Base-by-base conservation (phyloP, 2,888 invertebrate genomes). In the Epinotia brunnichana region DNA sequence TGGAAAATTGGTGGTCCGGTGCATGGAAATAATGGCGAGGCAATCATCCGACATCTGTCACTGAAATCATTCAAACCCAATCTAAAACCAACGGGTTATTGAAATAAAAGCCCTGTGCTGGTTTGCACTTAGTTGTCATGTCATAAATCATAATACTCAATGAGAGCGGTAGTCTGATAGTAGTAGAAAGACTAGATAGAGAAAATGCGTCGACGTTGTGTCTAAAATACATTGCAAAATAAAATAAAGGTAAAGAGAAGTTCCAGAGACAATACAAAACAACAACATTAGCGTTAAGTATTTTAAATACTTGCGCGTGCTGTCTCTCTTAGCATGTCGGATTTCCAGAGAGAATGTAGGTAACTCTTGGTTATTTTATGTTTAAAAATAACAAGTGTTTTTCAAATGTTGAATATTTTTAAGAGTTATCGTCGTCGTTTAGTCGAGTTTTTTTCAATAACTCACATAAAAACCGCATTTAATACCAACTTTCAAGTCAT, bases 1-100 rank as follows among this genome's bases (percentile, higher is more conserved):
- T 82, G 75, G 81, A 85, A 87, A 85, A 82, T 78, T 80, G 76
- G 82, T 76, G 83, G 81, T 81, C 74, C 73, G 76, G 67, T 64
- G 17, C 17, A 69, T 77, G 79, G 79, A 78, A 77, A 76, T 79
- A 81, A 83, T 75, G 78, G 76, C 74, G 80, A 24, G 44, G 44
- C 56, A 62, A 69, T 56, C 62, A 80, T 77, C 76, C 76, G 77
- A 77, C 79, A 82, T 84, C 79, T 74, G 79, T 76, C 76, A 81
- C 78, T 61, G 39, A 80, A 82, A 83, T 82, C 80, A 78, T 80
- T 75, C 80, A 82, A 84, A 84, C 79, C 80, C 81, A 86, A 87
- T 86, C 82, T 80, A 83, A 85, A 82, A 78, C 80, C 75, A 62
- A 10, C 41, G 41, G 21, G 41, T 41, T 54, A 64, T 35, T 35